Conservation (phyloP, 1,140 invertebrate genomes). For the Elysia chlorotica region DNA sequence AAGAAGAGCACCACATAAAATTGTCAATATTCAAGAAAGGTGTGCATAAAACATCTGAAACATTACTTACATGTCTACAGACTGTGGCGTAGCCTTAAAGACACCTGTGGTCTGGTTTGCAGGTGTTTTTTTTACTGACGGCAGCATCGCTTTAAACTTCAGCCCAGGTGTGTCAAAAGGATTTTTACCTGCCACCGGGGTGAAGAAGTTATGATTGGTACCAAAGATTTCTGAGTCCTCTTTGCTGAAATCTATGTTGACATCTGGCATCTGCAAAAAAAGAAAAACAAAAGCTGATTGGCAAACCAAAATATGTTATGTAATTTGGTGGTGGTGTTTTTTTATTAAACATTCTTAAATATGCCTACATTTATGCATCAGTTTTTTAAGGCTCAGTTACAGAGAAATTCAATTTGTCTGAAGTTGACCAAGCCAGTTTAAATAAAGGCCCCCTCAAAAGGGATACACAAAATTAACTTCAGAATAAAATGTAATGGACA, state of each 20-base stretch:
- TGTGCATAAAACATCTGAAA: too few relatives aligned
- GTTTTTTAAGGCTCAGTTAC: too few relatives aligned
- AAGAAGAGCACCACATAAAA: too few relatives aligned
- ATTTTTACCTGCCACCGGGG: background rate
- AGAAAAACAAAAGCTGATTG: background rate
- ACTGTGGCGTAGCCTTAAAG: background rate
- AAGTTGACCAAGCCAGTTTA: background rate
- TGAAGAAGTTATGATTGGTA: constrained; percentile 15
- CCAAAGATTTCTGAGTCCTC: constrained; percentile 22
- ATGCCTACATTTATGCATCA: background rate
- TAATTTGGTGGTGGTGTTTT: background rate
- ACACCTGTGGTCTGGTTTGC: background rate
- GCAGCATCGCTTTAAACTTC: background rate
- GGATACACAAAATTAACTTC: too few relatives aligned
- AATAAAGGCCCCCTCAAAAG: background rate
- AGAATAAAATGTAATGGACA: too few relatives aligned
- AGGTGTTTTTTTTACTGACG: constrained; percentile 10
- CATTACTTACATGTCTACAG: background rate
- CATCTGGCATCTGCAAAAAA: background rate
- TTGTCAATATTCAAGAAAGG: too few relatives aligned
- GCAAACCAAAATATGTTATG: background rate
- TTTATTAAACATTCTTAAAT: background rate
- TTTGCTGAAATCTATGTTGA: background rate
- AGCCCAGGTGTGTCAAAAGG: background rate
- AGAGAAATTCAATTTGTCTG: background rate